Evolutionary conservation across 2,797 vertebrate genomes (phyloP), one percentile per base, ranked within the genome.

Genomic region (Syndactyla subalaris): DNA sequence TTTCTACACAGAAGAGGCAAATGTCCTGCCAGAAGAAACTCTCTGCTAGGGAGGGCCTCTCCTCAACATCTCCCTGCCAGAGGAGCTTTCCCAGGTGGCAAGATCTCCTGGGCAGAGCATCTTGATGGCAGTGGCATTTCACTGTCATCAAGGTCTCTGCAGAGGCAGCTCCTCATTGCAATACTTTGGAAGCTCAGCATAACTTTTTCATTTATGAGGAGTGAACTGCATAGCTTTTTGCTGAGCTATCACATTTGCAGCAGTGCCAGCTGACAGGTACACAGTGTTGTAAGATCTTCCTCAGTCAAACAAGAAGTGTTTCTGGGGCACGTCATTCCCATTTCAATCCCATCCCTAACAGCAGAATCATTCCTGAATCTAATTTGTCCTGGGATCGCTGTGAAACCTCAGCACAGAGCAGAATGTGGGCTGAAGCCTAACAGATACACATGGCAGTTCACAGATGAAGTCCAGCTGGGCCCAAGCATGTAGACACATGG

Each of bases 211-310:
- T 55, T 88, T 71, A 55, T 0, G 1, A 67, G 76, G 13, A 74
- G 54, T 22, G 71, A 81, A 52, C 18, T 30, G 38, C 71, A 30
- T 5, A 61, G 45, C n/a, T 77, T 94, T 88, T 71, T 87, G 67
- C 75, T 83, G 77, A 95, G 74, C 26, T 89, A 36, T 27, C 49
- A 68, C 36, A 71, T 79, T 65, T 90, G 36, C 52, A 72, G 70
- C 14, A n/a, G 43, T 20, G 61, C 49, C 51, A 80, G 90, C 66
- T 95, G 75, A 92, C 73, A 90, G 76, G 81, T 88, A 85, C 83
- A 66, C 24, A 34, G 57, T 24, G 71, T 57, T 86, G 27, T 67
- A 85, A 93, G 49, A 20, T 30, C 65, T 78, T 76, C 54, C 36
- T 74, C 43, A 51, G 55, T 51, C 61, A 85, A 85, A 71, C 39